phyloP scores from a whole-genome alignment of 2,888 invertebrate species.

The Harmothoe impar region DNA sequence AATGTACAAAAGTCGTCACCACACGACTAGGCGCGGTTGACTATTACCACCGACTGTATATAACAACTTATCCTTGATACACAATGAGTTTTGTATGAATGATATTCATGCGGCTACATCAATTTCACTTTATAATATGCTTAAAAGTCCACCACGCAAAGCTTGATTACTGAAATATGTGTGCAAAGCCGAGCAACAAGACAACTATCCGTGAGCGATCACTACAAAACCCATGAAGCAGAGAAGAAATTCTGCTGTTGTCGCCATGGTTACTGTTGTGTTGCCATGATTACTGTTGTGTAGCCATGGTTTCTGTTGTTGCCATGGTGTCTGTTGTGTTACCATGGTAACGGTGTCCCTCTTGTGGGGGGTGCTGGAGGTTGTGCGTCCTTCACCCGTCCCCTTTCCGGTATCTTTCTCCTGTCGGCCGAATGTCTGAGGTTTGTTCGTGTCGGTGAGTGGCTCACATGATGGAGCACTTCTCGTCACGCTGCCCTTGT shows the following conservation, averaged over 20 bases:
- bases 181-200: constrained; percentile 46
- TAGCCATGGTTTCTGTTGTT: constrained; percentile 24
- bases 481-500: constrained; percentile 48
- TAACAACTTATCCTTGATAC: background rate
- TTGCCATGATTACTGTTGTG: constrained; percentile 2
- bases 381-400: background rate
- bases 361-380: no score
- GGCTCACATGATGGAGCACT: constrained; percentile 59
- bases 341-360: constrained; percentile 21
- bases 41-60: constrained; percentile 18
- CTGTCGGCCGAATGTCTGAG: background rate
- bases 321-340: constrained; percentile 25
- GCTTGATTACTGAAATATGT: constrained; percentile 8
- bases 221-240: constrained; percentile 30
- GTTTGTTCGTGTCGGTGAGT: background rate
- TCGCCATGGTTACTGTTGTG: background rate
- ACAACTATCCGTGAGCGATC: background rate
- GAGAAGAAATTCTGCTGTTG: background rate
- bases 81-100: constrained; percentile 5
- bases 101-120: background rate
- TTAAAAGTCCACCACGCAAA: constrained; percentile 52
- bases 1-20: no score
- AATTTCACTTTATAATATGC: background rate
- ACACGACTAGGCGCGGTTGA: background rate
- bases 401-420: background rate